Evolutionary conservation across 2,113 vertebrate genomes (phyloP), one percentile per base, ranked within the genome.

Genomic region (Pogona vitticeps): DNA sequence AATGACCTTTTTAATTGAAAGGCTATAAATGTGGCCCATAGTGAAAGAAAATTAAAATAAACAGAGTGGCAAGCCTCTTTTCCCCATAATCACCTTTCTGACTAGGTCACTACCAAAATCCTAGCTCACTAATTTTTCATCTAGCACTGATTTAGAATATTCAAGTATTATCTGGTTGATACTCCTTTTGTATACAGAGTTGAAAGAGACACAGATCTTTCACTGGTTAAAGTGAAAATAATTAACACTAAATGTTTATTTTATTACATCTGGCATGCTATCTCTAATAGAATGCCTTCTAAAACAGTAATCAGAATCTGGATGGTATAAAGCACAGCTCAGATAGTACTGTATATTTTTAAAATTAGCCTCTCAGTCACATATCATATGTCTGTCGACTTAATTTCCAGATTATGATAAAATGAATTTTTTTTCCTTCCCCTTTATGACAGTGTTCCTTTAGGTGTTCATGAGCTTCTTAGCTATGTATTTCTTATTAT

Each of bases 1-100:
- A 91, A 94, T 95, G 96, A 96, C 96, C 96, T 96, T 95, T 68
- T 95, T 97, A 97, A 97, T 97, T 97, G 96, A 96, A 96, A 96
- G 95, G 91, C 93, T 95, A 92, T 96, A 96, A 95, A 97, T 96
- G 90, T 94, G 78, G 63, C 94, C 90, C 91, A 77, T 88, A 88
- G 88, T 10, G 86, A 94, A 93, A 95, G 92, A 95, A 96, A 68
- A 96, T 96, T 96, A 95, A 95, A 96, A 96, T 96, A 96, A 96
- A 94, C 92, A 95, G 59, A 91, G 78, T 90, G 94, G 90, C 84
- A 59, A 92, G 90, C 33, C 86, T 90, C 93, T 84, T 93, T 93
- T 82, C 85, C 86, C 86, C 89, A 85, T 86, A 59, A 90, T 95
- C 46, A 92, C 80, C 93, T 91, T 93, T 89, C 90, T 96, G 94